A percentile compares a stretch with the other conserved stretches of the same genome.
These are phyloP conservation scores for Galaxias olidus DNA, from an alignment of 2,797 vertebrate genomes.

Conservation along the genomic window DNA sequence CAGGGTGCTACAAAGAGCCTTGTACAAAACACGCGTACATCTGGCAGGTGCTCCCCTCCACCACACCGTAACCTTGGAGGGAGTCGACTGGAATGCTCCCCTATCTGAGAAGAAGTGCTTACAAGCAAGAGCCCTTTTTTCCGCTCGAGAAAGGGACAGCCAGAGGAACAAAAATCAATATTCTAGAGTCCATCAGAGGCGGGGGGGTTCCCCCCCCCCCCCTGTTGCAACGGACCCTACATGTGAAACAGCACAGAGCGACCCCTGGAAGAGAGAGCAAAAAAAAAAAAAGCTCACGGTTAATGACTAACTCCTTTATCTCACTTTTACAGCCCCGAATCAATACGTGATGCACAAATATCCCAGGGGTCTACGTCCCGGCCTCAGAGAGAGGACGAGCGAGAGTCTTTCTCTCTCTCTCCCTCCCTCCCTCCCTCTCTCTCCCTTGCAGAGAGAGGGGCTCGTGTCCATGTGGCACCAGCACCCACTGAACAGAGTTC, in stretches of 20 bases:
- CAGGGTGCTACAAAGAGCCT: no score
- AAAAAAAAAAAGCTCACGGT: constrained; percentile 25
- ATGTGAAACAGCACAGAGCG: constrained; percentile 71
- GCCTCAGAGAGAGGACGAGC: constrained; percentile 30
- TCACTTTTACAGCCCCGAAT: constrained; percentile 80
- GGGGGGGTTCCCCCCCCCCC: background rate
- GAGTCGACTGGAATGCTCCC: constrained; percentile 72
- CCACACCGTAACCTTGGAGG: constrained; percentile 77
- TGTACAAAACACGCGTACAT: constrained; percentile 45
- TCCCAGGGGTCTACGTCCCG: constrained; percentile 70
- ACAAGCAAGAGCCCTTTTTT: constrained; percentile 26
- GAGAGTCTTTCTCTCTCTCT: no score
- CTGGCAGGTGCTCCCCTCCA: constrained; percentile 71
- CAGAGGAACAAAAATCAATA: background rate
- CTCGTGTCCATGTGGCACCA: no score
- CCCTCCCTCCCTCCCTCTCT: no score
- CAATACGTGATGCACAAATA: constrained; percentile 79
- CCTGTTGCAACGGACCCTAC: constrained; percentile 7
- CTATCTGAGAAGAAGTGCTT: constrained; percentile 39
- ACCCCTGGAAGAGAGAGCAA: constrained; percentile 63
- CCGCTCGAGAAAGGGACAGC: background rate
- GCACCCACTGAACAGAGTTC: no score
- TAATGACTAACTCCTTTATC: constrained; percentile 82
- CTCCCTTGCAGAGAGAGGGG: no score
- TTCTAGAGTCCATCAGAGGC: no score